Evolutionary conservation across 1,140 invertebrate species (phyloP).

Genomic region (Triops longicaudatus): DNA sequence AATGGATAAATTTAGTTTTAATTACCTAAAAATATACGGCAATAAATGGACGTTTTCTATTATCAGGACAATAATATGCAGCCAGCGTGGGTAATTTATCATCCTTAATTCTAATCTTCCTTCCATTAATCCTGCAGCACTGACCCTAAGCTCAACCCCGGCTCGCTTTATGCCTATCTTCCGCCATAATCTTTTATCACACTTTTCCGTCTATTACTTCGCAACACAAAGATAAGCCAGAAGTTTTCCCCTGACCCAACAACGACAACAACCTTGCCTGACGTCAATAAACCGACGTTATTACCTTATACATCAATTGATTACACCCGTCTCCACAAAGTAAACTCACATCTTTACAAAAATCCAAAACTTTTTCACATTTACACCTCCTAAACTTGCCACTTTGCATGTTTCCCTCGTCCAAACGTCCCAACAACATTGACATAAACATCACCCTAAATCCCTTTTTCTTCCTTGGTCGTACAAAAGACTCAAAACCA

Average conservation of each 20-base stretch:
- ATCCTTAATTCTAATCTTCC: neutral
- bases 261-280: neutral
- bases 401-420: too few relatives aligned
- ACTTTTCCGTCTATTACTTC: neutral
- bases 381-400: neutral
- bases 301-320: neutral
- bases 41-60: too few relatives aligned
- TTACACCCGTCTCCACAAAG: neutral
- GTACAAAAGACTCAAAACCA: too few relatives aligned
- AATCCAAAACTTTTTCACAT: neutral
- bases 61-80: too few relatives aligned
- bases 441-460: too few relatives aligned
- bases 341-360: neutral
- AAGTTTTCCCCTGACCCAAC: neutral
- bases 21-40: too few relatives aligned
- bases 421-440: too few relatives aligned
- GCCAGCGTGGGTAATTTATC: neutral
- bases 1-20: too few relatives aligned
- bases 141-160: neutral
- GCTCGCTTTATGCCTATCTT: neutral
- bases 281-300: neutral
- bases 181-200: constrained; percentile 1
- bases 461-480: too few relatives aligned
- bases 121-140: neutral
- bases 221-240: neutral